Conservation (phyloP, 1,140 invertebrate genomes). For the Saccostrea glomerata region DNA sequence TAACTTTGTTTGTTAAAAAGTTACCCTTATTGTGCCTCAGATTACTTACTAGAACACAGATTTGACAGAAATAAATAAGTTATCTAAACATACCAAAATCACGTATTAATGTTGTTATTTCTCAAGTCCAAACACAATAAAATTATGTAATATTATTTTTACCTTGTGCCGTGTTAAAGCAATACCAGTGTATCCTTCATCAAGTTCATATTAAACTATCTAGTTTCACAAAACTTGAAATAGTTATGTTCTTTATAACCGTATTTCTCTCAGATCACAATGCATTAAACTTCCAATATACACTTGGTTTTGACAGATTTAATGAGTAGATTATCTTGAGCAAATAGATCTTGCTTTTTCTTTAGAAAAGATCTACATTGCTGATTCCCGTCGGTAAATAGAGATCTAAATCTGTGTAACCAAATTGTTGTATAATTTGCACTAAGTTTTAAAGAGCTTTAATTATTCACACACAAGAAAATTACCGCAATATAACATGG, state of each 20-base stretch:
- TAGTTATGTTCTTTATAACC: background rate
- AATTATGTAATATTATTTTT: background rate
- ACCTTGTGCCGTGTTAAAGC: background rate
- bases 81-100: background rate
- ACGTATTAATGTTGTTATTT: background rate
- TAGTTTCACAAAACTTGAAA: background rate
- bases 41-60: background rate
- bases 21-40: background rate
- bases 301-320: constrained; percentile 4
- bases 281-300: background rate
- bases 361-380: constrained; percentile 7
- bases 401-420: background rate
- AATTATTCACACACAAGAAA: background rate
- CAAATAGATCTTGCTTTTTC: constrained; percentile 26
- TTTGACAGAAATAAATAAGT: background rate
- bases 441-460: background rate
- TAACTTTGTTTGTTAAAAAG: background rate
- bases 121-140: background rate
- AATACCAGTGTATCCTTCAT: background rate
- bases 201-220: background rate
- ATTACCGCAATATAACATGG: background rate
- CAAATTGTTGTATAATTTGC: background rate
- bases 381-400: background rate
- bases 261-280: background rate
- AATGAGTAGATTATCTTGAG: constrained; percentile 24